Percentiles rank a stretch among this genome's conserved stretches.
These are phyloP conservation scores for Ethmia dodecea DNA, from an alignment of 2,888 invertebrate genomes.

Conservation along the genomic window DNA sequence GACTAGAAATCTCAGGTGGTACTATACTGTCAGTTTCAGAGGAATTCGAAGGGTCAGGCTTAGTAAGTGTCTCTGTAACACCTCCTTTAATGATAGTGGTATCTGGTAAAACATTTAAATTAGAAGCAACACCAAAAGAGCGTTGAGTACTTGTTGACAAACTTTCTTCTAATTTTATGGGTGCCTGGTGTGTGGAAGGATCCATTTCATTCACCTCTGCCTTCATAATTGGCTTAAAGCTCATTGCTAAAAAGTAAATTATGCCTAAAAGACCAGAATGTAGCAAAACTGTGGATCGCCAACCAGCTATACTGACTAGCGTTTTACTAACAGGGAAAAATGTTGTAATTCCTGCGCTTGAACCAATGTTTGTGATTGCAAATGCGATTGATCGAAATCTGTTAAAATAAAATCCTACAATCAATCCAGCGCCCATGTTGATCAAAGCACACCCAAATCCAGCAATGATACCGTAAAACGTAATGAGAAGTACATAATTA, in stretches of 20 bases:
- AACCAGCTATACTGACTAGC: slow-evolving; percentile 45
- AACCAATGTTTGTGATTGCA: slow-evolving; percentile 47
- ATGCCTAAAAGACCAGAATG: slow-evolving; percentile 53
- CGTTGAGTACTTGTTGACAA: slow-evolving; percentile 27
- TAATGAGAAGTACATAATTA: slow-evolving; percentile 34
- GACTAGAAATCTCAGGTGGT: no score
- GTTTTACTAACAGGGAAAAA: slow-evolving; percentile 50
- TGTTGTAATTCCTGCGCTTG: slow-evolving; percentile 54
- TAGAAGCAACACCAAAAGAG: slow-evolving; percentile 32
- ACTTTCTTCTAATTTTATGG: slow-evolving; percentile 25
- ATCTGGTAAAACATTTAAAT: slow-evolving; percentile 36
- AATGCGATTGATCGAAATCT: slow-evolving; percentile 51
- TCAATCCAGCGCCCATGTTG: slow-evolving; percentile 45
- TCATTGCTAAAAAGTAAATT: slow-evolving; percentile 52
- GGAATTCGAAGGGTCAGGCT: no score
- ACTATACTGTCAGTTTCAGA: no score
- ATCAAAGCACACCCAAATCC: slow-evolving; percentile 58
- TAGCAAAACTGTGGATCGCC: slow-evolving; percentile 50
- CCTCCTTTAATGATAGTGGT: slow-evolving; percentile 29
- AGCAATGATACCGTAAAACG: slow-evolving; percentile 48
- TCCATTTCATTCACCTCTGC: slow-evolving; percentile 39
- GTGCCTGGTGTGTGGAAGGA: slow-evolving; percentile 59
- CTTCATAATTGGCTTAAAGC: slow-evolving; percentile 52
- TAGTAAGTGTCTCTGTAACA: not conserved
- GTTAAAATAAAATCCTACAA: slow-evolving; percentile 69